phyloP scores from a whole-genome alignment of 2,888 invertebrate species.

The Dicycla oo region DNA sequence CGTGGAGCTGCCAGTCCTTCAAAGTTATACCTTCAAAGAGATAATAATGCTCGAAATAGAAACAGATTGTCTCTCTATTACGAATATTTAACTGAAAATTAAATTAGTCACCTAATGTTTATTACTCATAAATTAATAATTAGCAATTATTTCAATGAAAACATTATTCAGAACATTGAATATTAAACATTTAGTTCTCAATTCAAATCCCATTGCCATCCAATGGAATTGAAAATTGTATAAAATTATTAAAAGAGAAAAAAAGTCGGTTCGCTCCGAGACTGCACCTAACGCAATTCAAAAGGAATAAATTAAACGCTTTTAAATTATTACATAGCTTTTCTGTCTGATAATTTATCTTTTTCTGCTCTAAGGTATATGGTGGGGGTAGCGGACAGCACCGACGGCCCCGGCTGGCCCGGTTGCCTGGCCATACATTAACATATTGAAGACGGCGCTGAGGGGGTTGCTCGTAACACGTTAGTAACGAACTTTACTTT shows the following conservation, averaged over 20 bases:
- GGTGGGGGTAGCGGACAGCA: constrained; percentile 30
- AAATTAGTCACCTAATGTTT: constrained; percentile 16
- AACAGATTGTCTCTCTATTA: constrained; percentile 18
- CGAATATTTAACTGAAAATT: constrained; percentile 27
- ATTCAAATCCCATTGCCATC: constrained; percentile 33
- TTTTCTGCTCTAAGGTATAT: constrained; percentile 64
- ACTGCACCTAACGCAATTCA: constrained; percentile 63
- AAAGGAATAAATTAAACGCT: constrained; percentile 72
- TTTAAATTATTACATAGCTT: constrained; percentile 72
- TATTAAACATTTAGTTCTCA: constrained; percentile 43
- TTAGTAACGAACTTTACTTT: constrained; percentile 76
- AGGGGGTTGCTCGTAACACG: constrained; percentile 72
- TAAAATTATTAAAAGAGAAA: constrained; percentile 57
- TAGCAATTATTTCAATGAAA: constrained; percentile 44
- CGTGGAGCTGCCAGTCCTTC: no score
- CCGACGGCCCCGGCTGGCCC: constrained; percentile 20
- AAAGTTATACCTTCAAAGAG: constrained; percentile 28
- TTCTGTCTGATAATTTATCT: constrained; percentile 68
- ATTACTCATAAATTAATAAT: constrained; percentile 28
- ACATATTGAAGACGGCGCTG: constrained; percentile 66
- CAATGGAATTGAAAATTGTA: constrained; percentile 58
- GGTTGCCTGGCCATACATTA: constrained; percentile 60
- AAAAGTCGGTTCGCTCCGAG: constrained; percentile 28
- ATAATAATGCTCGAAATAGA: constrained; percentile 32
- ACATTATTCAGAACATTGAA: constrained; percentile 39